phyloP scores from a whole-genome alignment of 2,113 vertebrate genomes.

The Leptobrachium leishanense region DNA sequence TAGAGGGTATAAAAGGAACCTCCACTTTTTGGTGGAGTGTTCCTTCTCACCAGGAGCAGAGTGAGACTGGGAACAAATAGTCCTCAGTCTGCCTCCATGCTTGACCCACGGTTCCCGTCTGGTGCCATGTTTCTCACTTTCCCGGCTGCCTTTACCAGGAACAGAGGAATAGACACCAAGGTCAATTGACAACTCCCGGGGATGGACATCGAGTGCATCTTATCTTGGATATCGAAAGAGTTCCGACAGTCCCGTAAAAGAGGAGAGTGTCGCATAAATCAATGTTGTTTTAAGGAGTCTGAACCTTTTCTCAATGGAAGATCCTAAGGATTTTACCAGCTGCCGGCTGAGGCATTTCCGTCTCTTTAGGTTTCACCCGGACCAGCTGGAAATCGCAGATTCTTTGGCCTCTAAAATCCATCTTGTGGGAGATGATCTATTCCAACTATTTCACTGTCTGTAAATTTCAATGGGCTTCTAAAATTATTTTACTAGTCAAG shows the following conservation, averaged over 20 bases:
- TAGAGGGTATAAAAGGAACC: too few relatives aligned
- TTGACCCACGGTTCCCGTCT: too few relatives aligned
- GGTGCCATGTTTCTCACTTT: too few relatives aligned
- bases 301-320: conserved; percentile 3
- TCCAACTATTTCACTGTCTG: background rate
- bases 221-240: background rate
- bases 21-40: too few relatives aligned
- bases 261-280: background rate
- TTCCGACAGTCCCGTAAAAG: background rate
- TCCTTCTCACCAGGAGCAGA: too few relatives aligned
- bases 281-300: background rate
- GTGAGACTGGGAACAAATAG: too few relatives aligned
- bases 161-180: too few relatives aligned
- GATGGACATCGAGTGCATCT: too few relatives aligned
- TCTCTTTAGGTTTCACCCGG: conserved; percentile 37
- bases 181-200: too few relatives aligned
- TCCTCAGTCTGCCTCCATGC: too few relatives aligned
- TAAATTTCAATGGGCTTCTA: background rate
- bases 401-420: background rate
- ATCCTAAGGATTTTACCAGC: conserved; percentile 44
- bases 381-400: conserved; percentile 31
- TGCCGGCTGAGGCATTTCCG: conserved; percentile 44
- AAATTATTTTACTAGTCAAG: too few relatives aligned
- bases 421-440: background rate
- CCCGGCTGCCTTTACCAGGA: too few relatives aligned